Percentiles rank a stretch among this genome's conserved stretches.
Conservation (phyloP, 2,797 vertebrate species). For the Pipistrellus nathusii region DNA sequence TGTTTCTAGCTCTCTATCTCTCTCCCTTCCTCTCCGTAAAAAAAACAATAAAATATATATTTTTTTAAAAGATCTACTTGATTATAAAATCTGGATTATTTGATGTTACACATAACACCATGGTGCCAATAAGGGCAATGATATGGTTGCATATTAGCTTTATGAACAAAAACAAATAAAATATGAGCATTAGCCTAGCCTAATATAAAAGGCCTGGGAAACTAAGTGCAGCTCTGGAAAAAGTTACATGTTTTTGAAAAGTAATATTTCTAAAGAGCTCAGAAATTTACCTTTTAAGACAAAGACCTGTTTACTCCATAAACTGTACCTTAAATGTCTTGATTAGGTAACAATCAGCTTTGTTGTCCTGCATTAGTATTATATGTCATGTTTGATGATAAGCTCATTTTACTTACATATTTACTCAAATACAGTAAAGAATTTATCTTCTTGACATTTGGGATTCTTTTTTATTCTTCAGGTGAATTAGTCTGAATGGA, state of each 20-base stretch:
- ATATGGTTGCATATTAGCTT: slow-evolving; percentile 29
- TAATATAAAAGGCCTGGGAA: slow-evolving; percentile 23
- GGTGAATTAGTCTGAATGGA: slow-evolving; percentile 5
- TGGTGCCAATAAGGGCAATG: slow-evolving; percentile 49
- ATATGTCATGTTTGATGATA: not conserved
- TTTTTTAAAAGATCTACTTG: slow-evolving; percentile 28
- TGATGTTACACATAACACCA: slow-evolving; percentile 56
- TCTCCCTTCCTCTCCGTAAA: too few relatives aligned
- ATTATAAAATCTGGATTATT: slow-evolving; percentile 67
- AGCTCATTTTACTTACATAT: slow-evolving; percentile 13
- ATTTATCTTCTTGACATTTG: slow-evolving; percentile 7
- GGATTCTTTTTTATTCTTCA: not conserved
- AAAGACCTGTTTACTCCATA: not conserved
- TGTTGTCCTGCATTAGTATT: not conserved
- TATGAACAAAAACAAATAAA: slow-evolving; percentile 58
- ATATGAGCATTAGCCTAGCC: not conserved
- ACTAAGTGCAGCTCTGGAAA: not conserved
- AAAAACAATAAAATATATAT: too few relatives aligned
- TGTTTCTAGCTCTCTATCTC: too few relatives aligned
- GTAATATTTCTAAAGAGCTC: not conserved
- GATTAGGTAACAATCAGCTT: not conserved
- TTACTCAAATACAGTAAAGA: slow-evolving; percentile 38
- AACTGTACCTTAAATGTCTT: not conserved
- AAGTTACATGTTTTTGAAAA: not conserved
- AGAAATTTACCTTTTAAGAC: not conserved